These are phyloP conservation scores for Carlito syrichta DNA, from an alignment of 2,113 vertebrate species.

Conservation along the genomic window DNA sequence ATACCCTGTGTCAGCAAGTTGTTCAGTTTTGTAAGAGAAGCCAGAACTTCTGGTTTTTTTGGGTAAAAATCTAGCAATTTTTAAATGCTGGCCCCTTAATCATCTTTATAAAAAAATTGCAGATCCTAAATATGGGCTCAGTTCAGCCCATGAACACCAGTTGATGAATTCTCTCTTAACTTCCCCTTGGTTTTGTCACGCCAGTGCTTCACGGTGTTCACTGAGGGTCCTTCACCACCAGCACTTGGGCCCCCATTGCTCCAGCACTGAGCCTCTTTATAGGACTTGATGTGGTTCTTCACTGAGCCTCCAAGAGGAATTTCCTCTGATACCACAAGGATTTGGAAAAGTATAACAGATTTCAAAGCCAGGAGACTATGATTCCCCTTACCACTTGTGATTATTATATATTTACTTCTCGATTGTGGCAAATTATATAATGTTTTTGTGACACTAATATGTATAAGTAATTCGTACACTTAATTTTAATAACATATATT, in stretches of 20 bases:
- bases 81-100: not conserved
- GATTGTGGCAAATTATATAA: not conserved
- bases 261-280: not conserved
- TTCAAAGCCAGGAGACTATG: not conserved
- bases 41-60: not conserved
- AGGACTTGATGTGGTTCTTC: not conserved
- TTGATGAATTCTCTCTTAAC: not conserved
- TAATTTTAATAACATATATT: not conserved
- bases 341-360: not conserved
- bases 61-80: not conserved
- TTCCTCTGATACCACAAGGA: not conserved
- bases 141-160: not conserved
- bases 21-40: not conserved
- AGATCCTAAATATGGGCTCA: not conserved
- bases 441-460: not conserved
- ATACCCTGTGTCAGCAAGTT: no score
- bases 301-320: not conserved
- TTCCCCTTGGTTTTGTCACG: not conserved
- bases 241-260: rapidly evolving
- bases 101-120: not conserved
- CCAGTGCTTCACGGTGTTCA: not conserved
- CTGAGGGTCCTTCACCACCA: not conserved
- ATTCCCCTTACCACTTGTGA: not conserved
- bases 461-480: not conserved
- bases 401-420: not conserved